Evolutionary conservation across 2,797 vertebrate species (phyloP), one percentile per base, ranked within the genome.

Genomic region (Chaenodraco wilsoni): DNA sequence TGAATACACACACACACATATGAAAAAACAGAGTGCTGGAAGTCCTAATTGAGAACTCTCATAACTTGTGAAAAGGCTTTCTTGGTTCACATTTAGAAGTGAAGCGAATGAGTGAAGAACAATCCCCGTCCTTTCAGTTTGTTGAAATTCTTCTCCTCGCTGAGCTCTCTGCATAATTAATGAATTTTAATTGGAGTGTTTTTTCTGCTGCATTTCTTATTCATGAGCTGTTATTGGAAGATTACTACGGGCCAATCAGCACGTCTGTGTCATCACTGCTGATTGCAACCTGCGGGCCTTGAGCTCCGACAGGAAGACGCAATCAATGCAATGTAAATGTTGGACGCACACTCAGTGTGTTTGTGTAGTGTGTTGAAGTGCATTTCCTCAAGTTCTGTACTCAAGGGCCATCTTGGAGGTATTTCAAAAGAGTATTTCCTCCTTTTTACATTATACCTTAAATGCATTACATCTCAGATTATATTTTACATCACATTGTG

Each of bases 161-260:
- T 50, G 72, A 68, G 79, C 81, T 63, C 49, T 31, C 77, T 93
- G 86, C 91, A 93, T 95, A 92, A 92, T 93, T 94, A 89, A 94
- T 92, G 84, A n/a, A 0, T 93, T 93, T 93, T 94, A 93, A 93
- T 93, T 94, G 90, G 86, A 92, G 88, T 91, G 90, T 90, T 92
- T 92, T 91, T 93, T 85, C 82, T 88, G 87, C 81, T 0, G 62
- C 87, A 93, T 94, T 85, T 92, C 88, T 94, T 92, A 94, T 94
- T 95, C 93, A 94, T 93, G 92, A 94, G 91, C 76, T 87, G 87
- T 93, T 89, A 93, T 92, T 91, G 91, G 91, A 87, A 87, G 88
- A 88, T 62, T 85, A 87, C 86, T 84, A 76, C 55, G 48, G 78
- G 84, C 87, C 83, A 84, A 90, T 88, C 87, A 78, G 76, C 68